A percentile compares a stretch with the other conserved stretches of the same genome.
phyloP scores from a whole-genome alignment of 2,797 vertebrate species.

The Tapirus indicus region DNA sequence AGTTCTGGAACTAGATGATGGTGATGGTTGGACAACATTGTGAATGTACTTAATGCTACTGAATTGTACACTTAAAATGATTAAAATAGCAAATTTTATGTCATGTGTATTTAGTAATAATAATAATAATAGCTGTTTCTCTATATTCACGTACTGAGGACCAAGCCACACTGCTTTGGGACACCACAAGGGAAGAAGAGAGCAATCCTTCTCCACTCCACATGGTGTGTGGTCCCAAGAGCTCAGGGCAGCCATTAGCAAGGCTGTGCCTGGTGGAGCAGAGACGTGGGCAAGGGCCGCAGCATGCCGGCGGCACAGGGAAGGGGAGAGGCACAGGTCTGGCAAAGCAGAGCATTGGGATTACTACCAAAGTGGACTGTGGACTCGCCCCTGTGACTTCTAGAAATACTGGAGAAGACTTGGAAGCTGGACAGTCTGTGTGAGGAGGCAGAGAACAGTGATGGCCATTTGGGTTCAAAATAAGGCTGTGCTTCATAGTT shows the following conservation, averaged over 20 bases:
- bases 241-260: background rate
- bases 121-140: background rate
- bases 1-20: background rate
- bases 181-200: background rate
- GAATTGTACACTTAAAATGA: background rate
- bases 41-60: background rate
- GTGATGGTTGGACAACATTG: background rate
- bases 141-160: background rate
- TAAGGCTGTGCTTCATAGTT: background rate
- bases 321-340: background rate
- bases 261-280: background rate
- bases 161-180: background rate
- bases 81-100: background rate
- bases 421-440: background rate
- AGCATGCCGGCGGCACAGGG: background rate
- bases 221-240: background rate
- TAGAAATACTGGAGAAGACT: background rate
- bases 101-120: background rate
- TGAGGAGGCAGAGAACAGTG: background rate
- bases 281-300: accelerated
- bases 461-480: background rate
- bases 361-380: background rate
- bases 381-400: background rate
- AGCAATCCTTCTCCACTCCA: background rate
- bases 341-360: background rate